Base-by-base conservation (phyloP, 2,888 invertebrate species). In the Adelphocoris suturalis region DNA sequence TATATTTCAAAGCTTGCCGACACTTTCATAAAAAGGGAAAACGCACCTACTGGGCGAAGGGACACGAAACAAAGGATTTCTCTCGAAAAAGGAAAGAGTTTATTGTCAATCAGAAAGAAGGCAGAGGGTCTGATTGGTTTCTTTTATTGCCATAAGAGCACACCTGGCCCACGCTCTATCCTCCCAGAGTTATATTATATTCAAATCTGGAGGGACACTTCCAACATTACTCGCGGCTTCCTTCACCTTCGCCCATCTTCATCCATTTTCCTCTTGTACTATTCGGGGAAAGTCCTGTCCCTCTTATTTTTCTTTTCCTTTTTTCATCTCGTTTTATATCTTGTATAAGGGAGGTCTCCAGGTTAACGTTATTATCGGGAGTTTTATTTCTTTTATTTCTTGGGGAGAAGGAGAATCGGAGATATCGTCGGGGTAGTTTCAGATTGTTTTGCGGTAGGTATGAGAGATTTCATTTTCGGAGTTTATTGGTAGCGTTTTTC, bases 21-120 rank as follows among this genome's bases (percentile, higher is more conserved):
- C n/a, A 68, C 68, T 3, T 27, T 19, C 27, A 27, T 23, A 23
- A 68, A 23, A 68, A 68, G 23, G 37, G 11, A 23, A n/a, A 52
- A n/a, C 7, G 78, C 14, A 11, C 80, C 47, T 37, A 37, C 37
- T 2, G 9, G 82, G 82, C 52, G 61, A 61, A 61, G 23, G 85
- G 61, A n/a, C 80, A 80, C 27, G 85, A 86, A 75, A 85, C 23
- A 61, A 55, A 28, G 37, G 75, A 47, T 61, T 68, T 27, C 23
- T 28, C 37, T 68, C n/a, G 37, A 57, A 28, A 75, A 86, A 19
- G 75, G 75, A 27, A 75, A 86, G 86, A 89, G 89, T 89, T 89
- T 82, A 89, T 89, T 82, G 89, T 89, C 89, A 89, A 89, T 89
- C 89, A 89, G 89, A 89, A 89, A 89, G n/a, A 52, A 19, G 48